Evolutionary conservation across 1,140 invertebrate genomes (phyloP).

Genomic region (Drosophila ficusphila): DNA sequence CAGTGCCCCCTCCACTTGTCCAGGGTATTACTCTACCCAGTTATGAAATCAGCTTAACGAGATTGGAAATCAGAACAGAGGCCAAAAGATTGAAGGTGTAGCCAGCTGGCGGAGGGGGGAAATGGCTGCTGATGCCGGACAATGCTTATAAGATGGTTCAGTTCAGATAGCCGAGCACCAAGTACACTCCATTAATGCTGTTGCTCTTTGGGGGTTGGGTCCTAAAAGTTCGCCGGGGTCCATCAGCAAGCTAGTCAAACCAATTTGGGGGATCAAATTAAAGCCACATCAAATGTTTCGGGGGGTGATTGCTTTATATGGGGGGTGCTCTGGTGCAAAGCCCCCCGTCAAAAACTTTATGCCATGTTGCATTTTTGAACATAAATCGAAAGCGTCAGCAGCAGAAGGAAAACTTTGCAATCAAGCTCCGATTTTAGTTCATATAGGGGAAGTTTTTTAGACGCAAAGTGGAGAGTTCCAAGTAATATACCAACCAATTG

Average conservation of each 20-base stretch:
- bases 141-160: slow-evolving; percentile 46
- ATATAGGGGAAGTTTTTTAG: slow-evolving; percentile 25
- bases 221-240: slow-evolving; percentile 32
- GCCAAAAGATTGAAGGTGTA: slow-evolving; percentile 38
- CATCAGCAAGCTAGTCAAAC: slow-evolving; percentile 61
- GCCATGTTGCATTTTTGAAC: slow-evolving; percentile 69
- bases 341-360: slow-evolving; percentile 48
- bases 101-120: not conserved
- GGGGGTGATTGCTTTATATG: slow-evolving; percentile 8
- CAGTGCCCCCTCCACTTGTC: not conserved
- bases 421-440: slow-evolving; percentile 33
- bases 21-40: slow-evolving; percentile 45
- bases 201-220: slow-evolving; percentile 48
- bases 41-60: slow-evolving; percentile 81
- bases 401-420: slow-evolving; percentile 51
- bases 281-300: slow-evolving; percentile 52
- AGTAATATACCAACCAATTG: slow-evolving; percentile 61
- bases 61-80: slow-evolving; percentile 74
- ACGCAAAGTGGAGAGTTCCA: slow-evolving; percentile 27
- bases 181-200: slow-evolving; percentile 60
- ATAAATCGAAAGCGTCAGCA: slow-evolving; percentile 71
- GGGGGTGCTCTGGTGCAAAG: slow-evolving; percentile 10
- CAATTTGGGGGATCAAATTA: slow-evolving; percentile 77
- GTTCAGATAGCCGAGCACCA: slow-evolving; percentile 32
- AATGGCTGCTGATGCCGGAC: slow-evolving; percentile 34